phyloP scores from a whole-genome alignment of 2,797 vertebrate genomes.

The Streptopelia turtur region DNA sequence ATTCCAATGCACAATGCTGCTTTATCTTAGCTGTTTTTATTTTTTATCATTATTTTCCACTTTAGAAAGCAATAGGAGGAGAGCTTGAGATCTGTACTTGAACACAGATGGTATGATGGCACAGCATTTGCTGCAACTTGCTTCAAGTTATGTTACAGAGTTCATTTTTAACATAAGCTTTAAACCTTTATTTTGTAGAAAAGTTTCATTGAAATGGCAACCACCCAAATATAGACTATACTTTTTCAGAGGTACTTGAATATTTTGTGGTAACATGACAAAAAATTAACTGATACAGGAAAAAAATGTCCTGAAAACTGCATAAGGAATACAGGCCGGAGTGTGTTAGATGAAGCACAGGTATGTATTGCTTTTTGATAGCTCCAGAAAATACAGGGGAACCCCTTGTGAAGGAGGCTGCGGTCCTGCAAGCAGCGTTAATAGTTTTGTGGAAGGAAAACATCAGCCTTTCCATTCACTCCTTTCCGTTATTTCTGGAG shows the following conservation, averaged over 20 bases:
- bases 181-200: slow-evolving; percentile 60
- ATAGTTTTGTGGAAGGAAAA: slow-evolving; percentile 8
- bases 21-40: slow-evolving; percentile 52
- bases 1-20: slow-evolving; percentile 15
- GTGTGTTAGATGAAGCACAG: not conserved
- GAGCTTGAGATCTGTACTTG: slow-evolving; percentile 41
- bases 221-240: slow-evolving; percentile 43
- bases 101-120: slow-evolving; percentile 71
- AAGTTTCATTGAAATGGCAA: slow-evolving; percentile 58
- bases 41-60: slow-evolving; percentile 63
- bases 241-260: not conserved
- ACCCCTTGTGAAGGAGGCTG: not conserved
- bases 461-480: slow-evolving; percentile 30
- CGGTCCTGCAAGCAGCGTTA: not conserved
- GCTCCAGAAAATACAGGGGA: not conserved
- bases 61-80: slow-evolving; percentile 63
- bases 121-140: slow-evolving; percentile 63
- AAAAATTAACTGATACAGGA: slow-evolving; percentile 4
- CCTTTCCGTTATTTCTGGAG: slow-evolving; percentile 30
- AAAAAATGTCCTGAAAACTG: not conserved
- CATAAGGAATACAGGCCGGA: not conserved
- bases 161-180: slow-evolving; percentile 70
- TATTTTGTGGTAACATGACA: not conserved
- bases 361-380: not conserved
- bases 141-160: slow-evolving; percentile 62